Conservation (phyloP, 1,140 invertebrate species). For the Pygmarrhopalites habei region DNA sequence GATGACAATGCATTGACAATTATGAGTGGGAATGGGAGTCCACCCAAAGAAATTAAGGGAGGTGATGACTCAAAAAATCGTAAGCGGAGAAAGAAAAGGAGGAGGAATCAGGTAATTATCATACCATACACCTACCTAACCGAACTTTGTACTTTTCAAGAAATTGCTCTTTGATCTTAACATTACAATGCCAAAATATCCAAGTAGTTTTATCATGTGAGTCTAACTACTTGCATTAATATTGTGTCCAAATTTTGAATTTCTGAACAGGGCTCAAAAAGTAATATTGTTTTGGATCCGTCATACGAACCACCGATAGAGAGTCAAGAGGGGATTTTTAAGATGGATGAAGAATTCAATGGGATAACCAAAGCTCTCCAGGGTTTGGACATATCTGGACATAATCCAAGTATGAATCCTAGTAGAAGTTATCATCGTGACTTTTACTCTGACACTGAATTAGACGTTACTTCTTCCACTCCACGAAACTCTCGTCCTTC, state of each 20-base stretch:
- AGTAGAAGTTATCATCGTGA: slow-evolving; percentile 39
- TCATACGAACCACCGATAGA: neutral
- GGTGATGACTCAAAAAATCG: slow-evolving; percentile 18
- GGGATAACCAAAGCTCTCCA: slow-evolving; percentile 5
- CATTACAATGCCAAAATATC: too few species aligned
- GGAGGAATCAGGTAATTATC: slow-evolving; percentile 32
- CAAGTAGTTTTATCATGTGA: too few species aligned
- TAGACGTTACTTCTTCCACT: slow-evolving; percentile 44
- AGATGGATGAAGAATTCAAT: slow-evolving; percentile 38
- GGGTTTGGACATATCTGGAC: slow-evolving; percentile 2
- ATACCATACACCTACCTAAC: neutral
- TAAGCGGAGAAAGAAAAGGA: slow-evolving; percentile 32
- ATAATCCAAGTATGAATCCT: neutral
- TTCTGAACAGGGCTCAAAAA: slow-evolving; percentile 29
- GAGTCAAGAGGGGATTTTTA: slow-evolving; percentile 31
- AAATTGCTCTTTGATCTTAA: too few species aligned
- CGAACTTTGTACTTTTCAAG: neutral
- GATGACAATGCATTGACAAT: neutral
- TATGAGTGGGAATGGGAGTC: neutral
- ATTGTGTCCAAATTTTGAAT: too few species aligned
- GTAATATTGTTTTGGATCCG: slow-evolving; percentile 28
- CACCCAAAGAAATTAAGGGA: neutral
- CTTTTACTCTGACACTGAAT: slow-evolving; percentile 39
- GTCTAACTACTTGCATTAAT: too few species aligned
- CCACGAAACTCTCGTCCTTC: slow-evolving; percentile 60